Conservation (phyloP, 2,888 invertebrate genomes). For the Limnephilus marmoratus region DNA sequence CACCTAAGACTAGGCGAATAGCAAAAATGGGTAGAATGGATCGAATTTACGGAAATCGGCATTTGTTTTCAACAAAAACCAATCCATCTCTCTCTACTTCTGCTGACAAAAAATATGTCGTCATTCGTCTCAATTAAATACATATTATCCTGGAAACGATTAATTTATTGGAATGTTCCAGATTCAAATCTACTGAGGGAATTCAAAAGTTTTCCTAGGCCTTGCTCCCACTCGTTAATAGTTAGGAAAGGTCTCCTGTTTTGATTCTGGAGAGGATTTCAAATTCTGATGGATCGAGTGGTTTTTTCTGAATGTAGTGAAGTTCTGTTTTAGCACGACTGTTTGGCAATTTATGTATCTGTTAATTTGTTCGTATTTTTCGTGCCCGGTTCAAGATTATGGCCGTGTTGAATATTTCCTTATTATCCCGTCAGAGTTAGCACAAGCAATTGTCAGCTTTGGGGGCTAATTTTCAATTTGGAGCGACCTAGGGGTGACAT, state of each 20-base stretch:
- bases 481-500: too few species aligned
- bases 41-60: neutral
- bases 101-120: constrained; percentile 10
- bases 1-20: neutral
- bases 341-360: too few species aligned
- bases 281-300: neutral
- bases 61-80: constrained; percentile 11
- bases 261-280: neutral
- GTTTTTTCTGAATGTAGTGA: neutral
- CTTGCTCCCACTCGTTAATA: neutral
- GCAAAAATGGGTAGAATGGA: neutral
- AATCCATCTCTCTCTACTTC: neutral
- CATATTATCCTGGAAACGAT: neutral
- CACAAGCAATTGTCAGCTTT: too few species aligned
- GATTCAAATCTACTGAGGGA: neutral
- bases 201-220: neutral
- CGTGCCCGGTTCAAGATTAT: too few species aligned
- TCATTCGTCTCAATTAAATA: constrained; percentile 25
- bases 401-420: too few species aligned
- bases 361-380: too few species aligned
- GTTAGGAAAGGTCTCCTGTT: neutral
- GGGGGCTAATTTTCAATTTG: too few species aligned
- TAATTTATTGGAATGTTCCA: constrained; percentile 8
- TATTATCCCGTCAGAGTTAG: too few species aligned
- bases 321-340: too few species aligned